phyloP scores from a whole-genome alignment of 2,888 invertebrate species.

The Drosophila nr. perissopoda region DNA sequence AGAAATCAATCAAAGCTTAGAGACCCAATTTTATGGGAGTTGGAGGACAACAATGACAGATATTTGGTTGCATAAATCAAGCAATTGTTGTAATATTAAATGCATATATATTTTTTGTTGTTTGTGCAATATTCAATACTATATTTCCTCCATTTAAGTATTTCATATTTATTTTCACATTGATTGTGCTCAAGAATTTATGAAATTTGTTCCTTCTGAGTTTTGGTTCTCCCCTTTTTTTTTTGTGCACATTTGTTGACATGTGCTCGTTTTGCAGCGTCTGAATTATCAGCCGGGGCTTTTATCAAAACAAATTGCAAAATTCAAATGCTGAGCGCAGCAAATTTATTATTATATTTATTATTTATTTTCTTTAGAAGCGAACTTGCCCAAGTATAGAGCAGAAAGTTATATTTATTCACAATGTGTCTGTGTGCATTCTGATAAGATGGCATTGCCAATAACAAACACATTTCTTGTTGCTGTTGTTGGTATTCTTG shows the following conservation, averaged over 20 bases:
- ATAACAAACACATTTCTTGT: slow-evolving; percentile 12
- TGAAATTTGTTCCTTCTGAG: not conserved
- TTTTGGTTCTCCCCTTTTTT: not conserved
- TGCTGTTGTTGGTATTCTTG: slow-evolving; percentile 1
- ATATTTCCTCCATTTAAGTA: not conserved
- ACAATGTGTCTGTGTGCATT: slow-evolving; percentile 19
- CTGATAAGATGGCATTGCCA: slow-evolving; percentile 33
- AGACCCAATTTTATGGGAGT: slow-evolving; percentile 5
- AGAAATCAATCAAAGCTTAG: slow-evolving; percentile 57
- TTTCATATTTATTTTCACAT: slow-evolving; percentile 4
- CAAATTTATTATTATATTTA: slow-evolving; percentile 8
- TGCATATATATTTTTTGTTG: not conserved
- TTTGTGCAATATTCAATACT: not conserved
- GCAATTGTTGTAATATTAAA: not conserved
- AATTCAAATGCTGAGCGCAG: slow-evolving; percentile 13
- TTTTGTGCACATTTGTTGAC: slow-evolving; percentile 16
- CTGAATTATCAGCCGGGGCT: slow-evolving; percentile 8
- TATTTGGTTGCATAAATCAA: slow-evolving; percentile 18
- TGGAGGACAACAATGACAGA: slow-evolving; percentile 13
- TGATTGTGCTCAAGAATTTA: not conserved
- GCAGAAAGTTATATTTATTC: slow-evolving; percentile 20
- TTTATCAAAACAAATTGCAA: slow-evolving; percentile 1
- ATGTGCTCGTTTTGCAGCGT: slow-evolving; percentile 13
- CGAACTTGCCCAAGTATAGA: not conserved
- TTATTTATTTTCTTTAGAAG: slow-evolving; percentile 9